Conservation (phyloP, 2,888 invertebrate genomes). For the Ornithoptera priamus region DNA sequence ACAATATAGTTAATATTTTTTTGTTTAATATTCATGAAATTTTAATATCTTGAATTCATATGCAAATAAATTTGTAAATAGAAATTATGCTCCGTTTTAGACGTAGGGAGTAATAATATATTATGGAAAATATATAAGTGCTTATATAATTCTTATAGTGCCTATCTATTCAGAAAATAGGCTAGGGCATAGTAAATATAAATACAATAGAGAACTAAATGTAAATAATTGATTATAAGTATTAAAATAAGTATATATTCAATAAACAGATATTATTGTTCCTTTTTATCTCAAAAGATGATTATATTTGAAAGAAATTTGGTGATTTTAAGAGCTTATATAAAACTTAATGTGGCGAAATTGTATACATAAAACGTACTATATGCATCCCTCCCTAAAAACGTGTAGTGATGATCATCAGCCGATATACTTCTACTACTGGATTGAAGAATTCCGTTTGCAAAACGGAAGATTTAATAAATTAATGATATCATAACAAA, state of each 20-base stretch:
- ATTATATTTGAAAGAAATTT: slow-evolving; percentile 34
- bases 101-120: slow-evolving; percentile 12
- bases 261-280: slow-evolving; percentile 38
- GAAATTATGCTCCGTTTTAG: neutral
- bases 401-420: no score
- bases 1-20: neutral
- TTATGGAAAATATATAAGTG: slow-evolving; percentile 26
- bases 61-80: slow-evolving; percentile 18
- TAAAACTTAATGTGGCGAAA: slow-evolving; percentile 12
- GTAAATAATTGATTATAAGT: slow-evolving; percentile 50
- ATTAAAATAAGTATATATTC: slow-evolving; percentile 16
- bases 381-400: no score
- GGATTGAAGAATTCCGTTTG: no score
- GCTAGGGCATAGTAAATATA: slow-evolving; percentile 3
- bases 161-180: slow-evolving; percentile 15
- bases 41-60: slow-evolving; percentile 2
- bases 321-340: slow-evolving; percentile 26
- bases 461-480: no score
- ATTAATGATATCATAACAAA: no score
- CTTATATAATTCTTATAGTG: slow-evolving; percentile 20
- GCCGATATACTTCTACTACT: no score
- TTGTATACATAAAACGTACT: slow-evolving; percentile 12
- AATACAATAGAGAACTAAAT: slow-evolving; percentile 26
- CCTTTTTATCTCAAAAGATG: slow-evolving; percentile 36
- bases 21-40: neutral